phyloP scores from a whole-genome alignment of 2,113 vertebrate species.

The Cyanoramphus novaezelandiae region DNA sequence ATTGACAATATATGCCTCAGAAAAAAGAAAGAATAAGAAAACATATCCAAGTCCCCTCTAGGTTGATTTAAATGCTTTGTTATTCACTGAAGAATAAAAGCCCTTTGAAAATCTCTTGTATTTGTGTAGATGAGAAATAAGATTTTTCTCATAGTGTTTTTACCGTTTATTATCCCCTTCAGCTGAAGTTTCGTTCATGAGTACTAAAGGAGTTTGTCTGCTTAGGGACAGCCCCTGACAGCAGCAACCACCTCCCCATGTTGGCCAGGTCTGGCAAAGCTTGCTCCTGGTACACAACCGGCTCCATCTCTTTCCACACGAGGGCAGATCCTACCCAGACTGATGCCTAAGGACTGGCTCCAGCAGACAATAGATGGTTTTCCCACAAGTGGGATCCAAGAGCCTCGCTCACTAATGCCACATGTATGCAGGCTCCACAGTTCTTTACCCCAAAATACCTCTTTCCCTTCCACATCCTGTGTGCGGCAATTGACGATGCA shows the following conservation, averaged over 20 bases:
- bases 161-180: accelerated
- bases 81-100: accelerated
- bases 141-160: background rate
- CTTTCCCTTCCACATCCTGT: background rate
- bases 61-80: background rate
- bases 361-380: background rate
- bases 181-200: accelerated
- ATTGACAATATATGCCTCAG: background rate
- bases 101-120: background rate
- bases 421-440: background rate
- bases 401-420: background rate
- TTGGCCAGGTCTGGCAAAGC: background rate
- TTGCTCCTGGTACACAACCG: accelerated
- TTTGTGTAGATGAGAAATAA: background rate
- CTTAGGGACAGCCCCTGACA: accelerated
- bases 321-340: conserved; percentile 40
- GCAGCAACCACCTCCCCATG: accelerated
- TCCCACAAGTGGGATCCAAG: background rate
- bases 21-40: background rate
- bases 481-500: accelerated
- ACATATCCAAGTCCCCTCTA: no score
- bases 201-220: accelerated
- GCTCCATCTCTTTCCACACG: background rate
- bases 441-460: background rate
- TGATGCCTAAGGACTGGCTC: background rate